Conservation (phyloP, 53 echinoderm and acorn worm species). For the Glandiceps talaboti region DNA sequence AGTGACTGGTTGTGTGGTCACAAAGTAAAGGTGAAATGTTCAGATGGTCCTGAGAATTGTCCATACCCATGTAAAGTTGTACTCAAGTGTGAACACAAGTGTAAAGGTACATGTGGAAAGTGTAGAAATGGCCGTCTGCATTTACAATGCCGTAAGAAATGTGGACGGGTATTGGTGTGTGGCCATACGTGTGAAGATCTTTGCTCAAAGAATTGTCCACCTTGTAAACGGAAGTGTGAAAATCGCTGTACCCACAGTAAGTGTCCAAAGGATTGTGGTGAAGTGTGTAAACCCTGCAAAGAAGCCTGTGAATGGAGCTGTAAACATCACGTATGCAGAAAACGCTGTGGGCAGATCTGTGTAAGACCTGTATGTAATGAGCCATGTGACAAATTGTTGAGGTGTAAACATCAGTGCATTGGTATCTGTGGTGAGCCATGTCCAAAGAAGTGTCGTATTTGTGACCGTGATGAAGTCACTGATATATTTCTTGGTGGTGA, state of each 20-base stretch:
- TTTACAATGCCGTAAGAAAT: background rate
- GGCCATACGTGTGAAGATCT: background rate
- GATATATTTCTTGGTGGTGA: slow-evolving; percentile 39
- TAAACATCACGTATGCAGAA: background rate
- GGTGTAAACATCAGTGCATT: slow-evolving; percentile 43
- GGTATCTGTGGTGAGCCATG: slow-evolving; percentile 89
- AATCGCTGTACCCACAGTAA: slow-evolving; percentile 12
- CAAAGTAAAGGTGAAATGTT: background rate
- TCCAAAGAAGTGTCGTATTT: slow-evolving; percentile 46
- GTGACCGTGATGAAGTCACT: slow-evolving; percentile 35
- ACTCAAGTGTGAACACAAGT: background rate
- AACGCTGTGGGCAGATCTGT: background rate
- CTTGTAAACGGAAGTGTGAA: slow-evolving; percentile 30
- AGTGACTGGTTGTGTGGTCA: background rate
- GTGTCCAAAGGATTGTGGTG: background rate
- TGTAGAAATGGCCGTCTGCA: background rate
- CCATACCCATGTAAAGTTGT: background rate
- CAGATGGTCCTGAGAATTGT: slow-evolving; percentile 3
- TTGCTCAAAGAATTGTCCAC: background rate
- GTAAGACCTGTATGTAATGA: slow-evolving; percentile 21
- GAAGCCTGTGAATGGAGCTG: background rate
- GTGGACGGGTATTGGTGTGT: background rate
- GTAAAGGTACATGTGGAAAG: background rate
- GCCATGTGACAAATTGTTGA: slow-evolving; percentile 13
- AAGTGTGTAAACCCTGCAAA: background rate